A percentile compares a stretch with the other conserved stretches of the same genome.
Evolutionary conservation across 2,888 invertebrate species (phyloP).

Genomic region (Reticulitermes lucifugus): DNA sequence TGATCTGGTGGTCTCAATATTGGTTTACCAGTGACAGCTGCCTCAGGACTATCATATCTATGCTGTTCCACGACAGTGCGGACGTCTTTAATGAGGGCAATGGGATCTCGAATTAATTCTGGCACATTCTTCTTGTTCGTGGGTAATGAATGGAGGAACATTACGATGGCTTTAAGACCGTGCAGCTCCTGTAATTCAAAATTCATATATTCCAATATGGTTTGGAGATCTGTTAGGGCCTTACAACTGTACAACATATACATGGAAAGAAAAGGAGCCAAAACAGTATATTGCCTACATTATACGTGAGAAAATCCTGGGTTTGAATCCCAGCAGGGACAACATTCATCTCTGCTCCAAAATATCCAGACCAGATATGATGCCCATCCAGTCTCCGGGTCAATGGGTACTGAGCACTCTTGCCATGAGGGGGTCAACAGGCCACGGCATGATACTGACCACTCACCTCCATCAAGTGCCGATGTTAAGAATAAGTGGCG

Average conservation of each 20-base stretch:
- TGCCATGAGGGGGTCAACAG: no score
- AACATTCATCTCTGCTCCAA: no score
- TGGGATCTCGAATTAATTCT: conserved; percentile 88
- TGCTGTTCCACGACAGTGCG: conserved; percentile 90
- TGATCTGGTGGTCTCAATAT: conserved; percentile 69
- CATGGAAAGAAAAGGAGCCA: no score
- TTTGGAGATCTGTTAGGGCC: neutral
- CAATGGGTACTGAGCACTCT: no score
- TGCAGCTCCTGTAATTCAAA: conserved; percentile 64
- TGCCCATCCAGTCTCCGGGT: no score
- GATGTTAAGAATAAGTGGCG: no score
- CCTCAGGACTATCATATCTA: conserved; percentile 84
- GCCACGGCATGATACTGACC: no score
- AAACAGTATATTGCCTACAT: no score
- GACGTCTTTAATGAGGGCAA: conserved; percentile 89
- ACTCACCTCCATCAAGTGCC: no score
- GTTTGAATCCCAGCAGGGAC: no score
- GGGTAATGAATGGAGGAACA: conserved; percentile 91
- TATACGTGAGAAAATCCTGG: no score
- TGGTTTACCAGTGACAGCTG: conserved; percentile 86
- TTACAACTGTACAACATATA: neutral
- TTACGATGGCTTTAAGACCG: conserved; percentile 79
- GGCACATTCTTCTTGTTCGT: conserved; percentile 93
- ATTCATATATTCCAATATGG: neutral
- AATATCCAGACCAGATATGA: no score